These are phyloP conservation scores for Thermophis baileyi DNA, from an alignment of 2,113 vertebrate genomes.

Conservation along the genomic window DNA sequence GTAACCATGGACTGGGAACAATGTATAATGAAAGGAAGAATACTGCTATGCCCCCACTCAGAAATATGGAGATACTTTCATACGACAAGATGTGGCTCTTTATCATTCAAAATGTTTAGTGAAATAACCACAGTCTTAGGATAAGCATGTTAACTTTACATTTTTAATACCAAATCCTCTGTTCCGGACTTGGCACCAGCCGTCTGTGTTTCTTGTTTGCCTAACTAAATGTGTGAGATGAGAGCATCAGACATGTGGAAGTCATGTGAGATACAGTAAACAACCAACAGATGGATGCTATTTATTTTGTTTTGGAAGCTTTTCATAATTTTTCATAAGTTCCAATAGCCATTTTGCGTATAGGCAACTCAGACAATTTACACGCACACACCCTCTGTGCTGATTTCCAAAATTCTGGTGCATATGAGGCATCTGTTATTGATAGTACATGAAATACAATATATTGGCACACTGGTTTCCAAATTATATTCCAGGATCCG, in stretches of 20 bases:
- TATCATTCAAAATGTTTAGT: slow-evolving; percentile 14
- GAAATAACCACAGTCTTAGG: background rate
- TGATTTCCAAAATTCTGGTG: background rate
- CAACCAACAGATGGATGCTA: slow-evolving; percentile 72
- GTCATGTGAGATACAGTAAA: slow-evolving; percentile 70
- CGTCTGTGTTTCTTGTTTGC: slow-evolving; percentile 65
- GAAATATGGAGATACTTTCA: background rate
- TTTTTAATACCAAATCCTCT: slow-evolving; percentile 50
- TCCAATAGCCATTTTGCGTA: slow-evolving; percentile 55
- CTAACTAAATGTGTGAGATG: slow-evolving; percentile 64
- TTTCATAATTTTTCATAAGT: slow-evolving; percentile 72
- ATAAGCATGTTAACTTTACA: background rate
- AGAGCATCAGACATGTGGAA: slow-evolving; percentile 37
- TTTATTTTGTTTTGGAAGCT: slow-evolving; percentile 70
- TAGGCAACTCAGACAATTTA: slow-evolving; percentile 23
- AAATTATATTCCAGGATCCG: background rate
- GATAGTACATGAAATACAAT: background rate
- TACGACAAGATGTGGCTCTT: background rate
- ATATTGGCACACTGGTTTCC: background rate
- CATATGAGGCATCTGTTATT: background rate
- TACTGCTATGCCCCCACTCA: background rate
- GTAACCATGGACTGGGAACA: background rate
- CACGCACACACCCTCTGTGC: background rate
- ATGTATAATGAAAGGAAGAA: background rate
- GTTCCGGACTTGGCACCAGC: slow-evolving; percentile 48